These are phyloP conservation scores for Tholera decimalis DNA, from an alignment of 2,888 invertebrate species.

Conservation along the genomic window DNA sequence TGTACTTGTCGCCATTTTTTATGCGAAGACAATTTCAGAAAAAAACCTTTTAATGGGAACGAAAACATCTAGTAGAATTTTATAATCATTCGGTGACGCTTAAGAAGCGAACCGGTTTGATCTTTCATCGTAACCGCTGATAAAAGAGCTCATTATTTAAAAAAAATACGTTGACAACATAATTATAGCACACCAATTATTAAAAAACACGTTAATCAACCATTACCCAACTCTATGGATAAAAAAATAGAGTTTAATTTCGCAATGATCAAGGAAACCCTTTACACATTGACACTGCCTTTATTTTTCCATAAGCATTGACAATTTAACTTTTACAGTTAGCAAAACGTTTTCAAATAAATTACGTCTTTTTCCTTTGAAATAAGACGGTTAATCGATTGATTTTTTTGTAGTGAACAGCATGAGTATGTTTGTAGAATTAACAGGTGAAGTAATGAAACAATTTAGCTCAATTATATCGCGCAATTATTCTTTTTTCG, in stretches of 20 bases:
- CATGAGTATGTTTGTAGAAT: conserved; percentile 51
- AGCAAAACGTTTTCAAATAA: conserved; percentile 15
- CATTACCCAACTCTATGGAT: conserved; percentile 34
- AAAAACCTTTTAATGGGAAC: conserved; percentile 27
- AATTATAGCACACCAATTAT: conserved; percentile 54
- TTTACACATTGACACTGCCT: conserved; percentile 70
- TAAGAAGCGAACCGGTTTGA: conserved; percentile 37
- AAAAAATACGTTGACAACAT: conserved; percentile 63
- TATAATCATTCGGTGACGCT: conserved; percentile 36
- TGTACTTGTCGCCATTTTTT: conserved; percentile 36
- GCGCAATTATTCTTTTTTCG: conserved; percentile 78
- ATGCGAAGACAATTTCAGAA: conserved; percentile 27
- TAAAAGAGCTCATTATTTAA: conserved; percentile 47
- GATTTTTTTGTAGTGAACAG: conserved; percentile 30
- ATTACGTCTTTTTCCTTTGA: conserved; percentile 27
- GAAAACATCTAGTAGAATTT: conserved; percentile 54
- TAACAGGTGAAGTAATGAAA: conserved; percentile 83
- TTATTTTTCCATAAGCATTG: conserved; percentile 40
- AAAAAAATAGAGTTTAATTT: conserved; percentile 48
- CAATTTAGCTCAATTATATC: conserved; percentile 83
- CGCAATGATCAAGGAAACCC: conserved; percentile 21
- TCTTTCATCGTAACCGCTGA: conserved; percentile 51
- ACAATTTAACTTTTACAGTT: conserved; percentile 39
- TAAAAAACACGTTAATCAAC: conserved; percentile 23
- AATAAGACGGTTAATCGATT: conserved; percentile 48